Evolutionary conservation across 2,888 invertebrate genomes (phyloP), one percentile per base, ranked within the genome.

Genomic region (Meandrusa payeni): DNA sequence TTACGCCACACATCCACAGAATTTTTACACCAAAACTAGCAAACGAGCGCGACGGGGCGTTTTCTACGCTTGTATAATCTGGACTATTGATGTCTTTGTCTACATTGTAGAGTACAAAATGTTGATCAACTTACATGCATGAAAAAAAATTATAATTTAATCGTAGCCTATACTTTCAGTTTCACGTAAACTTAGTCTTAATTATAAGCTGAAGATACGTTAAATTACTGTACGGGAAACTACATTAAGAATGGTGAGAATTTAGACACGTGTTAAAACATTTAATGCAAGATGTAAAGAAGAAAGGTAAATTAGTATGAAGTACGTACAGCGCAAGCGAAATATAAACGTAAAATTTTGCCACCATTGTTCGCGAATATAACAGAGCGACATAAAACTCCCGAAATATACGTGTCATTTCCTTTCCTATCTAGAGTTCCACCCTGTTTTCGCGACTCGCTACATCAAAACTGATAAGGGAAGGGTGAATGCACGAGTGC

Each of bases 401-500:
- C 27, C 51, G 57, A 67, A 70, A 67, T 63, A 63, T 59, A 60
- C 60, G 56, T 58, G 54, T 72, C 70, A 72, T 74, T 75, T 75
- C 72, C 70, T 40, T 48, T 57, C 54, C 46, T 56, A 60, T 55
- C 57, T 54, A 76, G 34, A 42, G 62, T 78, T 55, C 77, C 61
- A 51, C 72, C 65, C 77, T 76, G 76, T 63, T 61, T 62, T 64
- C 66, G 62, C 69, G 64, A 66, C 61, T 70, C 68, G 64, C 62
- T 66, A 75, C 74, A 75, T 77, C 75, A 68, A 63, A 73, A 75
- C 80, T 85, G 86, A 86, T 85, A 86, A 83, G 79, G 65, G 75
- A 74, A 80, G 83, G 80, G 83, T 79, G 80, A 74, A 83, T 79
- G 83, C 81, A 85, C 76, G 80, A 79, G 69, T 80, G 82, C 79